These are phyloP conservation scores for Phrynocephalus versicolor DNA, from an alignment of 2,113 vertebrate species.

Conservation along the genomic window DNA sequence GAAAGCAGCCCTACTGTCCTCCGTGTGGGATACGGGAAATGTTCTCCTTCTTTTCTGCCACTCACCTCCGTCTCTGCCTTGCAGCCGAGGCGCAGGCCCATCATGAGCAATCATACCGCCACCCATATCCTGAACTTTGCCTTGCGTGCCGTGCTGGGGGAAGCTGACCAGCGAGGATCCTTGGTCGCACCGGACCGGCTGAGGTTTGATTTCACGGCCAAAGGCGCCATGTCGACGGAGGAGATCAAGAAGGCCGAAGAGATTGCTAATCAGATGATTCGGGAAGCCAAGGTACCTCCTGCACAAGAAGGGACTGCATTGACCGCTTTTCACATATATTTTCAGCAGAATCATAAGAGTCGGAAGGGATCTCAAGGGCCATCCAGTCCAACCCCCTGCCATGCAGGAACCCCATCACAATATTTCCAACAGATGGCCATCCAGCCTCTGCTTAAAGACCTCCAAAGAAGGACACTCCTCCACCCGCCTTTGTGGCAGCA, in stretches of 20 bases:
- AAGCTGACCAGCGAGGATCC: conserved; percentile 94
- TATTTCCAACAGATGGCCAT: too few species aligned
- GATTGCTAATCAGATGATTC: conserved; percentile 85
- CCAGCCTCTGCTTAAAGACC: too few species aligned
- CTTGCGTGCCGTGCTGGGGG: conserved; percentile 89
- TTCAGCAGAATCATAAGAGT: too few species aligned
- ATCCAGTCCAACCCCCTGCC: too few species aligned
- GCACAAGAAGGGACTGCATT: too few species aligned
- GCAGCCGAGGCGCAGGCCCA: conserved; percentile 85
- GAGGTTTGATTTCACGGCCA: conserved; percentile 95
- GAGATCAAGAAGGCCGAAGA: conserved; percentile 88
- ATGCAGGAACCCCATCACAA: too few species aligned
- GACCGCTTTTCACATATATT: too few species aligned
- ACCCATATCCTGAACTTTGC: conserved; percentile 97
- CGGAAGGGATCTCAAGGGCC: too few species aligned
- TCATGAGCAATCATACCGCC: conserved; percentile 98
- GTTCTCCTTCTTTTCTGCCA: neutral
- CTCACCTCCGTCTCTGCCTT: conserved; percentile 6
- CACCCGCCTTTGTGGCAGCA: too few species aligned
- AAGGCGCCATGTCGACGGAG: conserved; percentile 88
- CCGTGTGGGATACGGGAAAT: too few species aligned
- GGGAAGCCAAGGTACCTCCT: conserved; percentile 85
- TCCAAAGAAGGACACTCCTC: too few species aligned
- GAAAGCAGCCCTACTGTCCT: neutral
- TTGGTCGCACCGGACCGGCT: conserved; percentile 92